Evolutionary conservation across 2,888 invertebrate species (phyloP).

Genomic region (Lissocephala sabroskyi): DNA sequence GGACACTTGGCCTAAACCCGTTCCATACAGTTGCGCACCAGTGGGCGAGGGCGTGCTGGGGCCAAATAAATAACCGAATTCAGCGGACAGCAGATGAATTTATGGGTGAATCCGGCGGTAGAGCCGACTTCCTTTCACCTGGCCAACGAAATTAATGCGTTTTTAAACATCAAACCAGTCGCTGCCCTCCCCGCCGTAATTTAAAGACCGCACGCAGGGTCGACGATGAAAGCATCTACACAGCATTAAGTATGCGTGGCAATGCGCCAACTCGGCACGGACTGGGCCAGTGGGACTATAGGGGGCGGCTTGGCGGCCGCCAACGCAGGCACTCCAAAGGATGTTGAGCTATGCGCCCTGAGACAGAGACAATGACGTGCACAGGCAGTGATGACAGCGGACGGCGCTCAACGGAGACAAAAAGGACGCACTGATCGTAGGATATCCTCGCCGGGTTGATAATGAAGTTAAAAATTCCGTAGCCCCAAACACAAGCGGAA

Average conservation of each 20-base stretch:
- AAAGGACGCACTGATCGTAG: too few species aligned
- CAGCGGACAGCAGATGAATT: constrained; percentile 59
- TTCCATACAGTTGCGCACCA: constrained; percentile 37
- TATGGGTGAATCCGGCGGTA: constrained; percentile 33
- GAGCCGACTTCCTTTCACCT: background rate
- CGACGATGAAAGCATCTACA: constrained; percentile 49
- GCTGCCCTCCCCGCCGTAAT: too few species aligned
- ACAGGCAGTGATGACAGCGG: constrained; percentile 9
- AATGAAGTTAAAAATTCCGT: constrained; percentile 64
- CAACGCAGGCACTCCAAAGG: constrained; percentile 17
- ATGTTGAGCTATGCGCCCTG: constrained; percentile 52
- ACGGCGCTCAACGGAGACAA: too few species aligned
- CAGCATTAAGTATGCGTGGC: constrained; percentile 62
- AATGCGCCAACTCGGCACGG: constrained; percentile 32
- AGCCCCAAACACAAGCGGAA: constrained; percentile 53
- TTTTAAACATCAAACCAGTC: constrained; percentile 16
- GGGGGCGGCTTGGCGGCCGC: background rate
- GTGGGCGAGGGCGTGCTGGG: constrained; percentile 40
- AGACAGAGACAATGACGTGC: constrained; percentile 33
- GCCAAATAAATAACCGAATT: constrained; percentile 64
- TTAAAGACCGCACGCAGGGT: too few species aligned
- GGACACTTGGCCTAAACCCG: too few species aligned
- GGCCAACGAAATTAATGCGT: constrained; percentile 1
- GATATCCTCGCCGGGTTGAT: constrained; percentile 44
- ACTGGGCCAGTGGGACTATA: background rate